A percentile compares a stretch with the other conserved stretches of the same genome.
phyloP scores from a whole-genome alignment of 37 sponge, comb jelly and placozoan genomes.

The Dysidea cf. avara region DNA sequence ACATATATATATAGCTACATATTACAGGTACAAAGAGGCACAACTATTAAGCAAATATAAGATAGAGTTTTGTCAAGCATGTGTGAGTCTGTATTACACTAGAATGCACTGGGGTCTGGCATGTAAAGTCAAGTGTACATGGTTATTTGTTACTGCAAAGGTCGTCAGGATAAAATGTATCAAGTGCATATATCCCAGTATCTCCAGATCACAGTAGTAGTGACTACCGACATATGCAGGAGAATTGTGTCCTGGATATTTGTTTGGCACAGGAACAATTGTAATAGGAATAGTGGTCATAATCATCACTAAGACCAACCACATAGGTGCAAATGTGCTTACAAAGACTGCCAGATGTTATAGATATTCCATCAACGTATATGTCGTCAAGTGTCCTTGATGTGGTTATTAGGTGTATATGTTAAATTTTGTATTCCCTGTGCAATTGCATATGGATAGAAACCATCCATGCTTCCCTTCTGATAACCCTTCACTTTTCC shows the following conservation, averaged over 20 bases:
- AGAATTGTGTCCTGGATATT: not conserved
- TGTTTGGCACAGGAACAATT: constrained; percentile 25
- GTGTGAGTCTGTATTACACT: too few relatives aligned
- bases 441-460: not conserved
- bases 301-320: not conserved
- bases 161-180: constrained; percentile 4
- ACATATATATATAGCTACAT: too few relatives aligned
- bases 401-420: too few relatives aligned
- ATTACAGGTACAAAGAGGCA: too few relatives aligned
- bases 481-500: constrained; percentile 12
- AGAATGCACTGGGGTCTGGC: too few relatives aligned
- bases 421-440: too few relatives aligned
- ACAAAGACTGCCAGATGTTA: constrained; percentile 17
- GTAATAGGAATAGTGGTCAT: too few relatives aligned
- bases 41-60: too few relatives aligned
- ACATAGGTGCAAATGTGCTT: constrained; percentile 23
- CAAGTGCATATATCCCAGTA: not conserved
- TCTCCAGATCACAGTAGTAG: constrained; percentile 18
- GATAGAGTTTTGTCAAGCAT: too few relatives aligned
- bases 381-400: constrained; percentile 11
- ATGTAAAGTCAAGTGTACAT: constrained; percentile 1
- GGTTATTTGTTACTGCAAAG: constrained; percentile 41
- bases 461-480: not conserved
- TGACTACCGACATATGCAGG: constrained; percentile 14
- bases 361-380: constrained; percentile 27